These are phyloP conservation scores for Aradophagus sp. DNA, from an alignment of 1,140 invertebrate species.

Conservation along the genomic window DNA sequence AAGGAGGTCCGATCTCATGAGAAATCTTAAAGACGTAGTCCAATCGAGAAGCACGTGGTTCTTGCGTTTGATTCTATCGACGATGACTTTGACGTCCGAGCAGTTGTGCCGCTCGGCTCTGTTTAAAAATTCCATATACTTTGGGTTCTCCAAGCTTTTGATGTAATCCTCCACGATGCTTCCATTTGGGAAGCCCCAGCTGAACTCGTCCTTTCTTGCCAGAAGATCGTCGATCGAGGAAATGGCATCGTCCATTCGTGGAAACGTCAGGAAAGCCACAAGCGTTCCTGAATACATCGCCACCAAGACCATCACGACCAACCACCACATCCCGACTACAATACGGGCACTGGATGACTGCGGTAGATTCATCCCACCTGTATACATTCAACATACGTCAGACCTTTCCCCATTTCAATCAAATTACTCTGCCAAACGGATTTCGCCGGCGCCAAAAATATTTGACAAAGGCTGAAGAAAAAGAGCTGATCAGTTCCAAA, in stretches of 20 bases:
- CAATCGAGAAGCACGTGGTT: constrained; percentile 87
- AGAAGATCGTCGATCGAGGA: constrained; percentile 84
- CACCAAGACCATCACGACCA: constrained; percentile 91
- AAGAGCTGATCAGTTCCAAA: no score
- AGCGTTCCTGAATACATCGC: constrained; percentile 95
- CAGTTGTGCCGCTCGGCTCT: constrained; percentile 68
- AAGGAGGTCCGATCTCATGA: constrained; percentile 79
- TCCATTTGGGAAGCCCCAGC: constrained; percentile 84
- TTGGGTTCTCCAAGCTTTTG: constrained; percentile 74
- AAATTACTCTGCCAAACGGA: no score
- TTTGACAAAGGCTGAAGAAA: no score
- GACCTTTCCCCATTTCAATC: no score
- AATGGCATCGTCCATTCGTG: constrained; percentile 86
- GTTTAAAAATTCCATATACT: constrained; percentile 76
- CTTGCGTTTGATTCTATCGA: constrained; percentile 78
- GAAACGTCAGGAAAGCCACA: constrained; percentile 94
- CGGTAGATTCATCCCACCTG: constrained; percentile 90
- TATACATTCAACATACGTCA: background rate
- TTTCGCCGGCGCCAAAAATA: no score
- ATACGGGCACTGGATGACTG: constrained; percentile 90
- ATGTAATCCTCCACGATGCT: constrained; percentile 85
- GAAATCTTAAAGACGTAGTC: constrained; percentile 82
- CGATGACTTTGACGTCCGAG: constrained; percentile 67
- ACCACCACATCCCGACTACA: constrained; percentile 93
- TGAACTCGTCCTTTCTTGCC: constrained; percentile 76